A percentile compares a stretch with the other conserved stretches of the same genome.
phyloP scores from a whole-genome alignment of 1,140 invertebrate genomes.

The Cheumatopsyche charites region DNA sequence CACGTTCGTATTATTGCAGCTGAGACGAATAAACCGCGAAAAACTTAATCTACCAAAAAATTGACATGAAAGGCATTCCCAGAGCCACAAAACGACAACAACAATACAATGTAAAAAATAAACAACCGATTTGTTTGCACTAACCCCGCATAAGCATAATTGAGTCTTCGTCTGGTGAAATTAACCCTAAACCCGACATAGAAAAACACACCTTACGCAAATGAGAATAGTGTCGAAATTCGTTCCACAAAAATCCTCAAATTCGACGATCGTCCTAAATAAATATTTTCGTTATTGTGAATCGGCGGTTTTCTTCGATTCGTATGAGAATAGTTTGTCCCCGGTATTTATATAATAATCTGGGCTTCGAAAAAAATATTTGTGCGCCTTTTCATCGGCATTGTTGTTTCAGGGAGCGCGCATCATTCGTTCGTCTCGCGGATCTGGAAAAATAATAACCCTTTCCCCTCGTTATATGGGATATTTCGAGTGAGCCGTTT shows the following conservation, averaged over 20 bases:
- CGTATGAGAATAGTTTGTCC: slow-evolving; percentile 14
- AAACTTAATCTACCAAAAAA: too few species aligned
- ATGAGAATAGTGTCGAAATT: background rate
- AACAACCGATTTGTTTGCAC: slow-evolving; percentile 10
- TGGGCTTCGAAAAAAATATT: too few species aligned
- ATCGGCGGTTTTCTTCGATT: slow-evolving; percentile 19
- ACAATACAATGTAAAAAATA: slow-evolving; percentile 7
- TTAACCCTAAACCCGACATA: background rate
- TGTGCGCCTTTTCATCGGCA: background rate
- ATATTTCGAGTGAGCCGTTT: too few species aligned
- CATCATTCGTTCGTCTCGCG: background rate
- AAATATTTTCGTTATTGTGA: slow-evolving; percentile 46
- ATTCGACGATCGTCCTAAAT: slow-evolving; percentile 39
- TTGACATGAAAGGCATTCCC: too few species aligned
- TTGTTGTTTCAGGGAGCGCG: slow-evolving; percentile 10
- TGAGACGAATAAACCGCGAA: too few species aligned
- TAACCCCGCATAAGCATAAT: slow-evolving; percentile 13
- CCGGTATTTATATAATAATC: too few species aligned
- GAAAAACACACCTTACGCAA: background rate
- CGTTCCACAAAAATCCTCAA: background rate
- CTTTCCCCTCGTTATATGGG: background rate
- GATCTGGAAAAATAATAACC: slow-evolving; percentile 15
- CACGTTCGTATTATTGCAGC: too few species aligned
- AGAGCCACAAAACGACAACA: too few species aligned
- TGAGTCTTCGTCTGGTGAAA: slow-evolving; percentile 11